phyloP scores from a whole-genome alignment of 1,140 invertebrate species.

The Hestina assimilis region DNA sequence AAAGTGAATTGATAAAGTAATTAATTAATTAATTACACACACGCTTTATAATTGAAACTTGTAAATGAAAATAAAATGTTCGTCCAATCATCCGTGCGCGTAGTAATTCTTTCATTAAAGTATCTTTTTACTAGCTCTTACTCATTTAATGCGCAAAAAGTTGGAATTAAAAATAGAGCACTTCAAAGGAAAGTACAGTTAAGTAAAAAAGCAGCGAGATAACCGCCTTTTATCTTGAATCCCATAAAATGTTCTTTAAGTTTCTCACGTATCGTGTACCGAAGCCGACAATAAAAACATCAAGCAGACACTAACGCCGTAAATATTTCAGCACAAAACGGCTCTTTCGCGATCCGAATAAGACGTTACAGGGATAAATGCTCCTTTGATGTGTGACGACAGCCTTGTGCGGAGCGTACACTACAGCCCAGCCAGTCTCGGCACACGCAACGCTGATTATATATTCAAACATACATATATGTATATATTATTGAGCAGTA shows the following conservation, averaged over 20 bases:
- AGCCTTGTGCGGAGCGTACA: neutral
- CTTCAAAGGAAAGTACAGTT: neutral
- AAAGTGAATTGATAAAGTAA: too few species aligned
- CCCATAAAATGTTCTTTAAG: slow-evolving; percentile 15
- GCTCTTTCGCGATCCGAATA: slow-evolving; percentile 18
- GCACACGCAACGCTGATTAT: too few species aligned
- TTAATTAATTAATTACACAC: too few species aligned
- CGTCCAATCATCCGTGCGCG: too few species aligned
- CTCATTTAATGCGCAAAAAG: neutral
- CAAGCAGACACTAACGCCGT: slow-evolving; percentile 12
- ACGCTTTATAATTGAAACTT: too few species aligned
- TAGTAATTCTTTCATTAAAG: too few species aligned
- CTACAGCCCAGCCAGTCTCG: neutral
- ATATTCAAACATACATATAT: too few species aligned
- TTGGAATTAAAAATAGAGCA: slow-evolving; percentile 2
- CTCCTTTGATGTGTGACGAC: slow-evolving; percentile 12
- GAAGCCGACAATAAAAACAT: slow-evolving; percentile 24
- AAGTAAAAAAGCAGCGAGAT: slow-evolving; percentile 2
- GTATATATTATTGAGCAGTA: too few species aligned
- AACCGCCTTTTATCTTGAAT: slow-evolving; percentile 10
- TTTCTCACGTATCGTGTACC: slow-evolving; percentile 16
- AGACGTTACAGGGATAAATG: slow-evolving; percentile 22
- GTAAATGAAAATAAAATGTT: too few species aligned
- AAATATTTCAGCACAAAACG: slow-evolving; percentile 22
- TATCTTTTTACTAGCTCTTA: too few species aligned